Base-by-base conservation (phyloP, 1,140 invertebrate genomes). In the Macrocentrus cingulum region DNA sequence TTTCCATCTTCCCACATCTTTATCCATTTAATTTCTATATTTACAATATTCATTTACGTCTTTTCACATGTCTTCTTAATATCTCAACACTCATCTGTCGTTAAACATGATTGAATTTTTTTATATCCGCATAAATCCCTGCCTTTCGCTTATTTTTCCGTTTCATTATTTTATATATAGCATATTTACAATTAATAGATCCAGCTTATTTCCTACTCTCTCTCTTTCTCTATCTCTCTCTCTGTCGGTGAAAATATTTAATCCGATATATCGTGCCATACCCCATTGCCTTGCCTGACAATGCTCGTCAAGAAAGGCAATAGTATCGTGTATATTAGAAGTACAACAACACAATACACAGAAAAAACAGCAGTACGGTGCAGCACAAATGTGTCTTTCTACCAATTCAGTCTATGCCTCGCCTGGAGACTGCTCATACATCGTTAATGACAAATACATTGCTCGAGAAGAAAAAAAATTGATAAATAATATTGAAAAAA, bases 211-310 rank as follows among this genome's bases (percentile, higher is more conserved):
- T 16, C 19, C 45, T 50, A 41, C 25, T 50, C 46, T 51, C 58
- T n/a, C n/a, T n/a, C n/a, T n/a, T n/a, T n/a, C n/a, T n/a, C n/a
- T n/a, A n/a, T n/a, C n/a, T n/a, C n/a, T n/a, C n/a, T n/a, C n/a
- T n/a, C 56, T 64, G 55, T 65, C 58, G 58, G 60, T 66, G 56
- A 63, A 66, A 66, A 61, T 62, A 48, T 63, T 64, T 29, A 53
- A 48, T 55, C 60, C 57, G 58, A 60, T 61, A 58, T 45, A n/a
- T 57, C 56, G 49, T 61, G 56, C 49, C 56, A 20, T 46, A 56
- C n/a, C 9, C 50, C 55, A 61, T 49, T 61, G 60, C 60, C 52
- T 36, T 1, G 9, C 11, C 18, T 4, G 20, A 22, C 8, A 9
- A 34, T 32, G 48, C 16, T 37, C 41, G 50, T 37, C 53, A 45